phyloP scores from a whole-genome alignment of 2,113 vertebrate genomes.

The Osmerus mordax region DNA sequence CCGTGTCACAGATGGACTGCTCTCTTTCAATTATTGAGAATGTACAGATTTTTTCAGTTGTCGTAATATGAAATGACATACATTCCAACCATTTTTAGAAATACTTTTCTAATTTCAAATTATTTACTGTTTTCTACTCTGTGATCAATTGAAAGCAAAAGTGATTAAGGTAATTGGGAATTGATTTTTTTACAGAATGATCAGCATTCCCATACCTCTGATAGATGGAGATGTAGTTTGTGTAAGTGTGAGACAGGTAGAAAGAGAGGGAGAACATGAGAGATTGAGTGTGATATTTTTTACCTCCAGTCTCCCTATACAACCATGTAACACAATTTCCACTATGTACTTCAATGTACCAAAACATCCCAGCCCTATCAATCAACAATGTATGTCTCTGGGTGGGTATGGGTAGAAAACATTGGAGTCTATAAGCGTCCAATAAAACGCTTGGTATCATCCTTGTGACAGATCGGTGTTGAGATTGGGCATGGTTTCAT shows the following conservation, averaged over 20 bases:
- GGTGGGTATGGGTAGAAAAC: background rate
- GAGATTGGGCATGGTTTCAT: background rate
- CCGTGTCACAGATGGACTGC: background rate
- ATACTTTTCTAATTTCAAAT: background rate
- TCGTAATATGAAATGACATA: background rate
- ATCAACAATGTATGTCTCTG: constrained; percentile 16
- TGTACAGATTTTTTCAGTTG: constrained; percentile 15
- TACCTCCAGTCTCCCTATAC: background rate
- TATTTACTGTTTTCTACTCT: background rate
- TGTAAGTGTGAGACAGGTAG: too few species aligned
- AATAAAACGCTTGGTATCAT: constrained; percentile 40
- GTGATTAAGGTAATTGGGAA: background rate
- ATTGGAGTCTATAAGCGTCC: constrained; percentile 31
- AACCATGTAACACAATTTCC: background rate
- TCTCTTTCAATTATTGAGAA: constrained; percentile 7
- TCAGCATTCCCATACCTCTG: background rate
- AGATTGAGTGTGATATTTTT: background rate
- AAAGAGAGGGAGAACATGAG: too few species aligned
- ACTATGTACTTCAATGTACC: background rate
- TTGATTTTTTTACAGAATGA: background rate
- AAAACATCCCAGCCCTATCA: constrained; percentile 10
- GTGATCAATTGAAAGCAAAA: background rate
- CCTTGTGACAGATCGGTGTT: background rate
- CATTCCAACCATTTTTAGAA: background rate
- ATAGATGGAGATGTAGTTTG: too few species aligned